Percentiles rank a stretch among this genome's conserved stretches.
phyloP scores from a whole-genome alignment of 2,888 invertebrate genomes.

The Criorhina ranunculi region DNA sequence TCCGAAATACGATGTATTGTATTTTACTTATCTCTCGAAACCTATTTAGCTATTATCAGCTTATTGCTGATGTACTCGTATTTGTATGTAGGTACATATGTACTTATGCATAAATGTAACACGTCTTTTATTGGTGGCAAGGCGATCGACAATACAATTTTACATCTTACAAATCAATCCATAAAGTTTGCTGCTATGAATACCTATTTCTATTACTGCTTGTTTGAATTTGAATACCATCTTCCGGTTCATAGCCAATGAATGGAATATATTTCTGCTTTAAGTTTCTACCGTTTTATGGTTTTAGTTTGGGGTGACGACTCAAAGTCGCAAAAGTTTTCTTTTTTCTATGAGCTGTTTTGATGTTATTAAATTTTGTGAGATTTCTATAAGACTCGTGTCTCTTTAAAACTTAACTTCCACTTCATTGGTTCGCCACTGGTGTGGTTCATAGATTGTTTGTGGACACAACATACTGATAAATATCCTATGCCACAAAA shows the following conservation, averaged over 20 bases:
- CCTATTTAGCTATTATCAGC: not conserved
- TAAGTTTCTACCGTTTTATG: conserved; percentile 36
- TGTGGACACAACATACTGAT: conserved; percentile 12
- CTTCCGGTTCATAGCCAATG: conserved; percentile 14
- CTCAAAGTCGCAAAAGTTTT: conserved; percentile 53
- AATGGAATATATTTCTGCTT: conserved; percentile 27
- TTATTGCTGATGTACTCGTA: no score
- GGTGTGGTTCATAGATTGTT: conserved; percentile 25
- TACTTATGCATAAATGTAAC: conserved; percentile 3
- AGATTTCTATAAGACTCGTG: not conserved
- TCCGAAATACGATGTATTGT: no score
- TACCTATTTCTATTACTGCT: not conserved
- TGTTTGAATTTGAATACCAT: not conserved
- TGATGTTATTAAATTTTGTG: conserved; percentile 27
- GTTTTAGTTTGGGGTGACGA: conserved; percentile 34
- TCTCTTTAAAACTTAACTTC: conserved; percentile 37
- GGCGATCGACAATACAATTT: conserved; percentile 18
- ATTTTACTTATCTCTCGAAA: not conserved
- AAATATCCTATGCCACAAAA: conserved; percentile 13
- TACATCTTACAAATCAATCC: conserved; percentile 2
- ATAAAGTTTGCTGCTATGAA: not conserved
- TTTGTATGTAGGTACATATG: no score
- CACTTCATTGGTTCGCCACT: conserved; percentile 39
- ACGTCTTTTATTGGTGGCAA: conserved; percentile 13
- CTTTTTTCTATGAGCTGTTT: not conserved